These are phyloP conservation scores for Miichthys miiuy DNA, from an alignment of 2,797 vertebrate genomes.

Conservation along the genomic window DNA sequence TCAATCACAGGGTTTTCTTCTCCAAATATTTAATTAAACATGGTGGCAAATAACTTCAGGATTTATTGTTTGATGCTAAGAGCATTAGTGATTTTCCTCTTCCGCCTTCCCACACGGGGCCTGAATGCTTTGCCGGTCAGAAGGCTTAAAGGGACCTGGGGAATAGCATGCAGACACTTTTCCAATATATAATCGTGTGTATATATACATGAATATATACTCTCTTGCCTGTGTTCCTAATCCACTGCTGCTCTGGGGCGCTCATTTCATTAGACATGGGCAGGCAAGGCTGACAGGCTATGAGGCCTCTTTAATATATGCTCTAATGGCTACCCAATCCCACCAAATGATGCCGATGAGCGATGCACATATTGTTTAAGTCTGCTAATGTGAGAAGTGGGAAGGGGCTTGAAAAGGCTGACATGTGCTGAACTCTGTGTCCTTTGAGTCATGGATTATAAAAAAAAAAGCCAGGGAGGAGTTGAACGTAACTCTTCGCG, in stretches of 20 bases:
- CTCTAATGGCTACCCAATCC: constrained; percentile 86
- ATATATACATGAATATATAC: constrained; percentile 94
- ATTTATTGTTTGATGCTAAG: constrained; percentile 95
- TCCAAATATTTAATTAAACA: constrained; percentile 96
- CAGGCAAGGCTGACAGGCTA: constrained; percentile 81
- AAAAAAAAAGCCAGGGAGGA: constrained; percentile 4
- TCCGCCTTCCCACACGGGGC: constrained; percentile 88
- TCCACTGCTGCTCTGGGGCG: constrained; percentile 88
- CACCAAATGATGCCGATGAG: constrained; percentile 79
- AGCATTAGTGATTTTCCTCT: constrained; percentile 94
- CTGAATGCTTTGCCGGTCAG: constrained; percentile 85
- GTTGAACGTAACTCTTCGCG: constrained; percentile 32
- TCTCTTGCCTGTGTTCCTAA: constrained; percentile 89
- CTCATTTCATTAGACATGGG: constrained; percentile 88
- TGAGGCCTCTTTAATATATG: constrained; percentile 82
- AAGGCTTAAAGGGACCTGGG: constrained; percentile 91
- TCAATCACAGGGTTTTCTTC: constrained; percentile 94
- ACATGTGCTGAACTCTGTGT: constrained; percentile 55
- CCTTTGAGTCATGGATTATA: constrained; percentile 31
- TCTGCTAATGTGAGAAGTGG: constrained; percentile 61
- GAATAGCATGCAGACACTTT: constrained; percentile 92
- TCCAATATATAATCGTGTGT: constrained; percentile 95
- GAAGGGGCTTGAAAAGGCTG: constrained; percentile 34
- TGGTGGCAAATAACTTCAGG: constrained; percentile 92
- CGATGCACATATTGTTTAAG: constrained; percentile 74